These are phyloP conservation scores for Adelges cooleyi DNA, from an alignment of 1,140 invertebrate genomes.

Conservation along the genomic window DNA sequence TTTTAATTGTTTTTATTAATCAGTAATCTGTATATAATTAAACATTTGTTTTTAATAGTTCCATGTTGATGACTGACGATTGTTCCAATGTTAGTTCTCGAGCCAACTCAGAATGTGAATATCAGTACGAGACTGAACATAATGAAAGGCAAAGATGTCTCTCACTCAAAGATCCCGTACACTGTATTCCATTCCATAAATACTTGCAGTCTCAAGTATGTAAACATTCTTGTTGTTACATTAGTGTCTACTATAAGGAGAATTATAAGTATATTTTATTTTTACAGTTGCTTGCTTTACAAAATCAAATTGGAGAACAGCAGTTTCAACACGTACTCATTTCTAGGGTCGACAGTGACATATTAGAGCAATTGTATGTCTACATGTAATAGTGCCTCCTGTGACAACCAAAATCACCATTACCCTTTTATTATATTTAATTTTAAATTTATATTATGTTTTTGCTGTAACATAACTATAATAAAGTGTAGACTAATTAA, in stretches of 20 bases:
- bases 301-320: conserved; percentile 18
- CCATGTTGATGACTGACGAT: conserved; percentile 22
- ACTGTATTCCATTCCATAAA: conserved; percentile 54
- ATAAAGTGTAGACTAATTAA: no score
- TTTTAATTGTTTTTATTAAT: no score
- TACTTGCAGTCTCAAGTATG: conserved; percentile 54
- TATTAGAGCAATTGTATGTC: conserved; percentile 19
- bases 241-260: no score
- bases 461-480: no score
- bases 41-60: background rate
- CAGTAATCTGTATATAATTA: no score
- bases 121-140: conserved; percentile 38
- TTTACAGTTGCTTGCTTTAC: background rate
- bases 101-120: conserved; percentile 36
- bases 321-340: background rate
- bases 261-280: no score
- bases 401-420: no score
- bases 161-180: conserved; percentile 53
- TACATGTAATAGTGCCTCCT: conserved; percentile 1
- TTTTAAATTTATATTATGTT: no score
- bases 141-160: conserved; percentile 47
- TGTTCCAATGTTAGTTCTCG: conserved; percentile 20
- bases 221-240: background rate
- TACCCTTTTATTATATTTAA: no score
- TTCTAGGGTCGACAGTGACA: conserved; percentile 1